Conservation (phyloP, 1,140 invertebrate genomes). For the Anastatus disparis region DNA sequence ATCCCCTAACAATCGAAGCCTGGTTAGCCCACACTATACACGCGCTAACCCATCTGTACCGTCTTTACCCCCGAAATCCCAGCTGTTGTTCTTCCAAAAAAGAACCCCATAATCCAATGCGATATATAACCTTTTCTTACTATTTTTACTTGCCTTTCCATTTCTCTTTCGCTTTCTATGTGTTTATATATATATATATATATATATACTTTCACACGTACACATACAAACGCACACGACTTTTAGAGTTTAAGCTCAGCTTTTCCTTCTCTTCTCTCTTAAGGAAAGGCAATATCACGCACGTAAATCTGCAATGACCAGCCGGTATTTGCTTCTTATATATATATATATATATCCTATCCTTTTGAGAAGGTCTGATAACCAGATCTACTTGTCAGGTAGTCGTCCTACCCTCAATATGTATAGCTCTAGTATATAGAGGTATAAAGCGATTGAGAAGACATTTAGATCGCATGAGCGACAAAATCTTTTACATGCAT, state of each 20-base stretch:
- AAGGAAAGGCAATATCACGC: constrained; percentile 13
- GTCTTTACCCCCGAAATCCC: constrained; percentile 11
- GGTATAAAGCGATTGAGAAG: background rate
- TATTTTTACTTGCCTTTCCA: background rate
- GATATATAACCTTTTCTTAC: constrained; percentile 20
- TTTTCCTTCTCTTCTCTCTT: background rate
- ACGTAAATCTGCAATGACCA: constrained; percentile 24
- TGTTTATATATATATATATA: too few relatives aligned
- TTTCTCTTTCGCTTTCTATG: too few relatives aligned
- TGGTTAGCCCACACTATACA: constrained; percentile 7
- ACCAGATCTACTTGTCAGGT: too few relatives aligned
- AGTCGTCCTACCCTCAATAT: too few relatives aligned
- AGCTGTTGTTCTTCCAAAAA: constrained; percentile 14
- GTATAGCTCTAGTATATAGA: background rate
- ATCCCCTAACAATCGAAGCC: constrained; percentile 20
- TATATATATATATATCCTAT: too few relatives aligned
- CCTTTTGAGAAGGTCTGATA: too few relatives aligned
- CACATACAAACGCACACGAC: too few relatives aligned
- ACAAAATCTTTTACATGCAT: too few relatives aligned
- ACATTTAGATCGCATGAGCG: background rate
- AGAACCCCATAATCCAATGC: constrained; percentile 18
- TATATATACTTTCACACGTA: background rate
- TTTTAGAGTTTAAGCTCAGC: background rate
- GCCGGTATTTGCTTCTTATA: background rate
- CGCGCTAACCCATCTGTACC: background rate